phyloP scores from a whole-genome alignment of 1,140 invertebrate genomes.

The Pseudomyrmex cubaensis region DNA sequence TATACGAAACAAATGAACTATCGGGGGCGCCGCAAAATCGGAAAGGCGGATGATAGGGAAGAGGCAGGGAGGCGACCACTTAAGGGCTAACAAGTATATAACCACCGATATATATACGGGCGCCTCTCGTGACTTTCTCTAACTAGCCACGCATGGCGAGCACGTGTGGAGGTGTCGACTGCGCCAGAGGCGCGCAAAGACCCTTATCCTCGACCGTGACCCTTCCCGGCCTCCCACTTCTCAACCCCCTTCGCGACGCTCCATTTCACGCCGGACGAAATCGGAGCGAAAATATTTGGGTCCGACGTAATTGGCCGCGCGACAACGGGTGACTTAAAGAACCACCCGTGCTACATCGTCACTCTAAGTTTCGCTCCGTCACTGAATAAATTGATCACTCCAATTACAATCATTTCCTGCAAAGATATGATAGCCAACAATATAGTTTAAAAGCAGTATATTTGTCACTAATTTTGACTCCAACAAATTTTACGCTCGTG shows the following conservation, averaged over 20 bases:
- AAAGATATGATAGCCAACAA: too few relatives aligned
- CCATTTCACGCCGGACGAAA: constrained; percentile 77
- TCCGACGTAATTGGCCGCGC: constrained; percentile 72
- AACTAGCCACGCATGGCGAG: constrained; percentile 83
- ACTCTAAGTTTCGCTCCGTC: background rate
- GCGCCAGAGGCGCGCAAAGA: constrained; percentile 66
- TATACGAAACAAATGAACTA: constrained; percentile 79
- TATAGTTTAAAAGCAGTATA: too few relatives aligned
- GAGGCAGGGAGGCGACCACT: constrained; percentile 50
- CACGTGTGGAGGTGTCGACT: constrained; percentile 84
- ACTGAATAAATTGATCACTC: background rate
- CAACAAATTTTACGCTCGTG: too few relatives aligned
- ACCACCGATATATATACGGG: constrained; percentile 63
- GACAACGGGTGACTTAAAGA: constrained; percentile 40
- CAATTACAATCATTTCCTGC: too few relatives aligned
- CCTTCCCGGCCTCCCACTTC: constrained; percentile 38
- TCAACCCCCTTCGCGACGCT: constrained; percentile 65
- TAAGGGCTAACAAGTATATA: constrained; percentile 71
- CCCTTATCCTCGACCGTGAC: constrained; percentile 69
- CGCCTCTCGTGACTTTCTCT: constrained; percentile 71
- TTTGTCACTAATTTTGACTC: too few relatives aligned
- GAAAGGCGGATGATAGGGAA: constrained; percentile 26
- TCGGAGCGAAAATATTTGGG: constrained; percentile 78
- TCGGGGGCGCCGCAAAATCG: constrained; percentile 69
- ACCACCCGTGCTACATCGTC: constrained; percentile 22